Evolutionary conservation across 92 coral and sea anemone genomes (phyloP).

Genomic region (Chrysogorgia sp.): DNA sequence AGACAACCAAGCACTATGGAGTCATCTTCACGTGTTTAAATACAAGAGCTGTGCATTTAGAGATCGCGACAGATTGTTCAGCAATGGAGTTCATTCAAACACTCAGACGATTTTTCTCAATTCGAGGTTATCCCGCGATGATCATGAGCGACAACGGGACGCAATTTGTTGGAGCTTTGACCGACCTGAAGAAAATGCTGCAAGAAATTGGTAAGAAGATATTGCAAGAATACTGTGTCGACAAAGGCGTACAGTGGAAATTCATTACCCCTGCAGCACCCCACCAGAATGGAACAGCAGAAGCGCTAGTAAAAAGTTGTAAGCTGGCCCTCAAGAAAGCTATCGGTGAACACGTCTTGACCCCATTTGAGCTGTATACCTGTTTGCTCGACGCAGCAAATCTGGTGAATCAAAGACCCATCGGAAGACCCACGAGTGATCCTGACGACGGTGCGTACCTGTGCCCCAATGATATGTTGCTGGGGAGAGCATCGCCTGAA

Average conservation of each 20-base stretch:
- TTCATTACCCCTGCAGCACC: conserved; percentile 51
- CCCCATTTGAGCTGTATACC: conserved; percentile 50
- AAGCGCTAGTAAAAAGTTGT: conserved; percentile 46
- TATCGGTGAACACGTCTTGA: conserved; percentile 47
- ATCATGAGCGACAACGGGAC: not conserved
- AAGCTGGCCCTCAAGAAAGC: conserved; percentile 45
- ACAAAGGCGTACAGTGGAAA: conserved; percentile 38
- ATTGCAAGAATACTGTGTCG: conserved; percentile 37
- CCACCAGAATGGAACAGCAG: conserved; percentile 44
- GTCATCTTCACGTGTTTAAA: conserved; percentile 1
- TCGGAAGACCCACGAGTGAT: conserved; percentile 44
- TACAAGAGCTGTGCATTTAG: conserved; percentile 6
- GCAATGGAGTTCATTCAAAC: conserved; percentile 1
- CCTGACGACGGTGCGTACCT: conserved; percentile 55
- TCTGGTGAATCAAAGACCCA: conserved; percentile 36
- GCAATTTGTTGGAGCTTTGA: conserved; percentile 24
- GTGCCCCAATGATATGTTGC: conserved; percentile 56
- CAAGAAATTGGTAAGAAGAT: conserved; percentile 29
- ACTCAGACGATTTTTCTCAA: not conserved
- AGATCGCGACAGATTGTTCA: not conserved
- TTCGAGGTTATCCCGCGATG: not conserved
- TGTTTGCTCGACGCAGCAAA: conserved; percentile 48
- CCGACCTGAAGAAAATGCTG: conserved; percentile 48
- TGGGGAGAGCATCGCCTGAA: conserved; percentile 48
- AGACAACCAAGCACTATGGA: not conserved